Evolutionary conservation across 2,113 vertebrate species (phyloP), one percentile per base, ranked within the genome.

Genomic region (Brachionichthys hirsutus): DNA sequence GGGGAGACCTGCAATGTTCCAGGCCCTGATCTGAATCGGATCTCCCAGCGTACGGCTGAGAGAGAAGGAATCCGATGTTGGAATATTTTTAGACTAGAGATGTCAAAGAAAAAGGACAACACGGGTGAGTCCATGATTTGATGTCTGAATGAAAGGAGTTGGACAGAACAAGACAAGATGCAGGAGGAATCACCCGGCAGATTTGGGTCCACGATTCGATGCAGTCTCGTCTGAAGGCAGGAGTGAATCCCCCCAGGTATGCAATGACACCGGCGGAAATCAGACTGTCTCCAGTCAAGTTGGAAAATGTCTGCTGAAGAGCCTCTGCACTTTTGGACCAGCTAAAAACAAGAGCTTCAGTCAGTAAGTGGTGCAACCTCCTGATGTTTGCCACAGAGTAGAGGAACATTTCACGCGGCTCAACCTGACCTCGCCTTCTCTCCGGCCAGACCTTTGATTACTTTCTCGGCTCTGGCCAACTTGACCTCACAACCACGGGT

Each of bases 401-500:
- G 8, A 30, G 4, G 4, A 30, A 30, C 24, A 3, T 30, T 30
- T 30, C 8, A 8, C 8, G 24, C 4, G 24, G 24, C 24, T 30
- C 1, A 30, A 6, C 24, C 1, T 30, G 24, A 30, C 24, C 24
- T 30, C 19, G 95, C 90, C 76, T 97, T 97, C 83, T 97, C 95
- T 18, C 95, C 95, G 5, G 95, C 94, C 34, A 97, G 92, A 7
- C 95, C 95, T 20, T 92, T 92, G 1, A 98, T 97, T 24, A 97
- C 85, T 68, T 95, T 93, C 35, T 97, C 94, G 19, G 95, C 95
- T 48, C 95, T 85, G 64, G 92, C 50, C 0, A 95, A 83, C 82
- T 98, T 98, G 56, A 95, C 90, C 1, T 94, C 96, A 4, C 96
- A 98, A 24, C 92, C 67, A 1, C 94, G 85, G n/a, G 97, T 98